Evolutionary conservation across 2,113 vertebrate genomes (phyloP), one percentile per base, ranked within the genome.

Genomic region (Macquaria ambigua): DNA sequence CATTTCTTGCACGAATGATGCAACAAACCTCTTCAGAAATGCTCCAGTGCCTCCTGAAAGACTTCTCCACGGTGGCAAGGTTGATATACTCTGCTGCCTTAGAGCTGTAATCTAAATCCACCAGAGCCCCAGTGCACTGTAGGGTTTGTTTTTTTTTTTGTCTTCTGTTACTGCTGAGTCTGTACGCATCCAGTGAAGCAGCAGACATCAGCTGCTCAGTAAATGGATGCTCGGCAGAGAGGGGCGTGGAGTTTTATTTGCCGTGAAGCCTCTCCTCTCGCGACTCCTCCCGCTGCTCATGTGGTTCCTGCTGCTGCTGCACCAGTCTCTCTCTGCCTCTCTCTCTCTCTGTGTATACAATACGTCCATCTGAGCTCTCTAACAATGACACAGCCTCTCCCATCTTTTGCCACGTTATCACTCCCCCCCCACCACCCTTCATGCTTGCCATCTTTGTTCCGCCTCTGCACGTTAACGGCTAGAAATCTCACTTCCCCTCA

Each of bases 161-260:
- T n/a, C 69, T 74, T 43, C 77, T 81, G 66, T 75, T 82, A 43
- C 88, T 77, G 86, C 86, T 71, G 83, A 84, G 74, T 69, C 72
- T 58, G 73, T 76, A 50, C 48, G 78, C 76, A 74, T 77, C 69
- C 87, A 85, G 83, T 37, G 81, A 78, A 48, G 89, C 84, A 83
- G 89, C 88, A 74, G 73, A 76, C 86, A 71, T 83, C 87, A 79
- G 87, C 90, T 74, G 78, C 85, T 87, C 87, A 11, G 92, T 89
- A 87, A 93, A 94, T 92, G 87, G 92, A 94, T 90, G 92, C 92
- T 92, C 43, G 28, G 75, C 88, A 86, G 87, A 71, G 83, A 87
- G 90, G 83, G 94, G 91, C 72, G 88, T 89, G 91, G 90, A 87
- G 67, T 89, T 86, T 84, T 87, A 73, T 88, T 62, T 48, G 77